These are phyloP conservation scores for Anthoscopus minutus DNA, from an alignment of 2,113 vertebrate genomes.

Conservation along the genomic window DNA sequence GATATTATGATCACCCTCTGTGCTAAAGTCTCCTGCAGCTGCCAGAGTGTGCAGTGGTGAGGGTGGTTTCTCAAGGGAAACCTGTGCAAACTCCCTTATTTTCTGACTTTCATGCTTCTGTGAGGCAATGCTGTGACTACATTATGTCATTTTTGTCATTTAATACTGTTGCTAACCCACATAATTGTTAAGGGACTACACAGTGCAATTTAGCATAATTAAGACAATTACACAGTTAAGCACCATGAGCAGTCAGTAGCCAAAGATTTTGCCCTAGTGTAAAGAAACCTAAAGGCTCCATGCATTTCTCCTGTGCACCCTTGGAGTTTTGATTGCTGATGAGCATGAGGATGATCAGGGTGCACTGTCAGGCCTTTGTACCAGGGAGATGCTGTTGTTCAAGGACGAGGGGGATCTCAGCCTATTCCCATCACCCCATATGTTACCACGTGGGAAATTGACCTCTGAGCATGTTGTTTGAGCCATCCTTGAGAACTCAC, in stretches of 20 bases:
- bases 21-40: background rate
- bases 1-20: background rate
- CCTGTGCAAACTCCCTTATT: background rate
- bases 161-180: background rate
- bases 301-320: background rate
- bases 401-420: background rate
- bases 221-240: slow-evolving; percentile 8
- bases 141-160: background rate
- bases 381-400: background rate
- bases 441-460: background rate
- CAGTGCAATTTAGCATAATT: background rate
- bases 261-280: background rate
- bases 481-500: background rate
- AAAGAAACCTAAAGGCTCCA: background rate
- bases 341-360: background rate
- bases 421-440: background rate
- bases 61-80: background rate
- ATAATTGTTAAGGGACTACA: slow-evolving; percentile 28
- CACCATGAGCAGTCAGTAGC: background rate
- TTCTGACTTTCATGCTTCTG: background rate
- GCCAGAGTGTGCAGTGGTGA: background rate
- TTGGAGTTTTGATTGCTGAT: background rate
- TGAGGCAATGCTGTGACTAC: background rate
- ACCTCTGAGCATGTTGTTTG: background rate
- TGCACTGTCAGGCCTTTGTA: background rate